These are phyloP conservation scores for Porites cylindrica DNA, from an alignment of 92 coral and sea anemone species.

Conservation along the genomic window DNA sequence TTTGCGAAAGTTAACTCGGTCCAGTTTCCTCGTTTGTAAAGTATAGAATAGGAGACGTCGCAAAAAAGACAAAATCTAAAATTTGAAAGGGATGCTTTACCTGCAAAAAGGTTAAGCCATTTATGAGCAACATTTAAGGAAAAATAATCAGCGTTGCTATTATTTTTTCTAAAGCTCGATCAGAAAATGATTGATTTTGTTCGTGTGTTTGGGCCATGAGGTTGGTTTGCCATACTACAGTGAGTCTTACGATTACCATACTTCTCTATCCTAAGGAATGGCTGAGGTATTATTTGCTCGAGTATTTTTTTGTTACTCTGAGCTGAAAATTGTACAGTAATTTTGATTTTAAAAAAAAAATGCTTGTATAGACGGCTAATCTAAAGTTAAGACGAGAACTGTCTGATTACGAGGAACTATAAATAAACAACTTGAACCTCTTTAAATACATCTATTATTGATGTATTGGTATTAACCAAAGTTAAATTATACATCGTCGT, in stretches of 20 bases:
- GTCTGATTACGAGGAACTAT: slow-evolving; percentile 34
- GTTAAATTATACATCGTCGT: no score
- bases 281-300: slow-evolving; percentile 21
- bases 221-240: neutral
- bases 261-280: neutral
- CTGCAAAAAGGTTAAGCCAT: no score
- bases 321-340: slow-evolving; percentile 51
- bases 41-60: no score
- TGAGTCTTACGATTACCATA: neutral
- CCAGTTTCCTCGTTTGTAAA: no score
- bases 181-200: no score
- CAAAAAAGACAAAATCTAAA: no score
- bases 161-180: no score
- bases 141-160: no score
- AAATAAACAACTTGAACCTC: slow-evolving; percentile 28
- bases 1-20: no score
- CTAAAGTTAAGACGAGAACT: slow-evolving; percentile 27
- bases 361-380: slow-evolving; percentile 45
- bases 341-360: slow-evolving; percentile 25
- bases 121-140: no score
- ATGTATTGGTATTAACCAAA: neutral
- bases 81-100: no score
- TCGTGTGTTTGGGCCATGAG: no score
- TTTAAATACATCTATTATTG: neutral
- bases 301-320: neutral